phyloP scores from a whole-genome alignment of 2,888 invertebrate species.

The Gerris lacustris region DNA sequence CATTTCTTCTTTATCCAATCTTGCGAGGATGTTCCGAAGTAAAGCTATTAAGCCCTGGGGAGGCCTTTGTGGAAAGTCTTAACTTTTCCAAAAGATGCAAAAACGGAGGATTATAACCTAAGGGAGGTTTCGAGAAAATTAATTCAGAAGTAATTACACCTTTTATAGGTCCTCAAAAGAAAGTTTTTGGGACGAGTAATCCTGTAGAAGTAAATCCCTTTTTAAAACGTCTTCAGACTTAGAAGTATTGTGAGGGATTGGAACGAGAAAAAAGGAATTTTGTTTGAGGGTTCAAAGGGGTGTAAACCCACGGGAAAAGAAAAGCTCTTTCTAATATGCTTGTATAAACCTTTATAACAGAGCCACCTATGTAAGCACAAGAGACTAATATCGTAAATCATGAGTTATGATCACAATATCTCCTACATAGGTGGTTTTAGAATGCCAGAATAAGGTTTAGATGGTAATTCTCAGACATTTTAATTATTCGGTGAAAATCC shows the following conservation, averaged over 20 bases:
- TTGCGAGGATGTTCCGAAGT: background rate
- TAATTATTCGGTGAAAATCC: too few species aligned
- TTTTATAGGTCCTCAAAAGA: background rate
- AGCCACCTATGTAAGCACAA: too few species aligned
- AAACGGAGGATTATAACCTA: background rate
- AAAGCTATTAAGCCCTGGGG: background rate
- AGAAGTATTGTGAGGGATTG: background rate
- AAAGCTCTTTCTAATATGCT: too few species aligned
- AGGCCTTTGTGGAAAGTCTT: background rate
- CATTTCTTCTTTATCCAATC: slow-evolving; percentile 2
- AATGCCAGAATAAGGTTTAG: too few species aligned
- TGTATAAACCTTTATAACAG: too few species aligned
- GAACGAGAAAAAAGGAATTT: background rate
- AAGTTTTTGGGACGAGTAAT: background rate
- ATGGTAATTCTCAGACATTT: too few species aligned
- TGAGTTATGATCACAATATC: too few species aligned
- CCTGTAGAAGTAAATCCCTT: background rate
- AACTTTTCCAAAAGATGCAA: background rate
- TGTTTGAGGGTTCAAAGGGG: background rate
- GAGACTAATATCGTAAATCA: too few species aligned
- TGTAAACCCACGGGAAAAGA: background rate
- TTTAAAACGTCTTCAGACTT: background rate
- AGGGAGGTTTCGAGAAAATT: background rate
- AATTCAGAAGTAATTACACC: slow-evolving; percentile 3
- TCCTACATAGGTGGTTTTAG: too few species aligned